These are phyloP conservation scores for Alfaro cultratus DNA, from an alignment of 2,797 vertebrate species.

Conservation along the genomic window DNA sequence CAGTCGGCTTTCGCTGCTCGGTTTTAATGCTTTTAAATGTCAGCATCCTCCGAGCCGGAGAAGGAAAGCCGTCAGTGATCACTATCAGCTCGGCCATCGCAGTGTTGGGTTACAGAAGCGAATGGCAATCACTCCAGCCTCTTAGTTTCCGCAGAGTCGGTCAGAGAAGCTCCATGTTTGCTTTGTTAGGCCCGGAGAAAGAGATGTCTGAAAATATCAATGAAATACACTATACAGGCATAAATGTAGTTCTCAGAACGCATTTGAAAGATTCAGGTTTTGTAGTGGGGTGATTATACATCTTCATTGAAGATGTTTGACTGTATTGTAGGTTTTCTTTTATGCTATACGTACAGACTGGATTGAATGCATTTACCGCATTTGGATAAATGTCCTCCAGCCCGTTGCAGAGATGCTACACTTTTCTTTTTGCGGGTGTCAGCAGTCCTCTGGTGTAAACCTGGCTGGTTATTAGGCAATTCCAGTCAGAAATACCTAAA, in stretches of 20 bases:
- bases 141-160: constrained; percentile 36
- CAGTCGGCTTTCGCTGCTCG: constrained; percentile 50
- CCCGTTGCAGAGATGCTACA: neutral
- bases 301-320: neutral
- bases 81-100: constrained; percentile 46
- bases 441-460: neutral
- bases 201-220: too few relatives aligned
- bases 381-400: neutral
- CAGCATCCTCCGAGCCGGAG: constrained; percentile 50
- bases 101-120: constrained; percentile 65
- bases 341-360: neutral
- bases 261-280: neutral
- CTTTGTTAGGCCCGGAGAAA: neutral
- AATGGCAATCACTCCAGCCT: constrained; percentile 58
- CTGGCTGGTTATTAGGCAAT: neutral
- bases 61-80: constrained; percentile 64
- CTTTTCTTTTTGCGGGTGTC: neutral
- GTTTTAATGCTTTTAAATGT: constrained; percentile 67
- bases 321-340: neutral
- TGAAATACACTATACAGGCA: neutral
- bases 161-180: constrained; percentile 29
- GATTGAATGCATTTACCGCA: neutral
- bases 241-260: neutral
- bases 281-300: neutral
- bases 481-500: neutral